Conservation (phyloP, 2,797 vertebrate species). For the Chelidonichthys spinosus region DNA sequence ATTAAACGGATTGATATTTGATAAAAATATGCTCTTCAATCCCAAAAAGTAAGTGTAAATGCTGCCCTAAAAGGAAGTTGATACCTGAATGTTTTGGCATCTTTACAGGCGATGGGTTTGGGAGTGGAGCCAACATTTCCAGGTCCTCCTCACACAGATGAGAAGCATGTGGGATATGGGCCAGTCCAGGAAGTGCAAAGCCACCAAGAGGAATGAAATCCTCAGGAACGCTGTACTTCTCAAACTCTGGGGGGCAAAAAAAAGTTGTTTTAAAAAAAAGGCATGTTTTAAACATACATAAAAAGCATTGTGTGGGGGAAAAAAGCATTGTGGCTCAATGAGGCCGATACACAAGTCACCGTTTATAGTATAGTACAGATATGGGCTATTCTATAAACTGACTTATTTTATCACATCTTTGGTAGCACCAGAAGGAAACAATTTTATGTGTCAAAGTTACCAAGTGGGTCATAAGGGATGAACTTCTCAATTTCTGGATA, state of each 20-base stretch:
- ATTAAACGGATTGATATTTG: neutral
- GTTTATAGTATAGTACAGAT: neutral
- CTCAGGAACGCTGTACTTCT: conserved; percentile 69
- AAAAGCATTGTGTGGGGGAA: neutral
- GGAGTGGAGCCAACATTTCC: conserved; percentile 40
- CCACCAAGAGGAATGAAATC: conserved; percentile 68
- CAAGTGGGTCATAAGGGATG: conserved; percentile 77
- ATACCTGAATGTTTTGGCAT: conserved; percentile 61
- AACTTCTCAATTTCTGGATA: conserved; percentile 77
- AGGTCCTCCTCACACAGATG: conserved; percentile 41
- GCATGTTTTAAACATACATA: neutral
- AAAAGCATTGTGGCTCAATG: neutral
- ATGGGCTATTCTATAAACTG: neutral
- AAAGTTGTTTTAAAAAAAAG: neutral
- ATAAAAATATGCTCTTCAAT: neutral
- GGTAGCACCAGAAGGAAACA: neutral
- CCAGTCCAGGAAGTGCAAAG: conserved; percentile 68
- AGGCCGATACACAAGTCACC: no score
- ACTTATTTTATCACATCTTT: neutral
- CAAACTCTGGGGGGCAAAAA: conserved; percentile 63
- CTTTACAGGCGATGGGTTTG: conserved; percentile 55
- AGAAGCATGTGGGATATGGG: conserved; percentile 38
- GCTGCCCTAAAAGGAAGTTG: rapidly evolving
- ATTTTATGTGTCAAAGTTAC: conserved; percentile 44
- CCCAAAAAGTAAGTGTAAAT: neutral